Evolutionary conservation across 1,140 invertebrate species (phyloP), one percentile per base, ranked within the genome.

Genomic region (Drosophila tristis): DNA sequence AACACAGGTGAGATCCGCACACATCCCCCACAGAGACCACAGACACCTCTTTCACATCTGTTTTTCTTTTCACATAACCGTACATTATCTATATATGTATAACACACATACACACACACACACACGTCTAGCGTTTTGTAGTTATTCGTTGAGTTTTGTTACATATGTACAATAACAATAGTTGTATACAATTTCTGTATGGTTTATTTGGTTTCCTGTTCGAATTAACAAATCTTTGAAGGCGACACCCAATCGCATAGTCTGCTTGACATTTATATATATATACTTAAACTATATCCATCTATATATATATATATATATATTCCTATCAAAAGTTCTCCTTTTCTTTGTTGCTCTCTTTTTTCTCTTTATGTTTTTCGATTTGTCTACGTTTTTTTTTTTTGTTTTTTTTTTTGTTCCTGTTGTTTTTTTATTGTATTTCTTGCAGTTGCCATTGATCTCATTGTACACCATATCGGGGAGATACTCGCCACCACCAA

Each of bases 391-490:
- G 47, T 61, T 74, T 20, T 20, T 16, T n/a, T 78, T 45, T 61
- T 64, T 16, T n/a, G 78, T 72, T 78, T 72, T 64, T 90, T 90
- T 56, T 44, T 87, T 64, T 74, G 73, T 81, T 78, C 72, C 72
- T 80, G 68, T 74, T 73, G 66, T 66, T 56, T 25, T 25, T 51
- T 65, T 71, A 66, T 78, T 80, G 91, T 91, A 95, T 91, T 80
- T 91, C 95, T 96, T 96, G 94, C 96, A 98, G 98, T 99, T 95
- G 98, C 98, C 93, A 99, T 99, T 94, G 98, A 98, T 93, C 95
- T 99, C 93, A 99, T 99, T 94, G 98, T 99, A 90, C 97, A 99
- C 93, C 98, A 99, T 95, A 99, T 99, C 93, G 96, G 97, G 94
- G 98, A 99, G 94, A 96, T 98, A 89, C 95, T 99, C 71, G 84